These are phyloP conservation scores for Drosophila punjabiensis DNA, from an alignment of 1,140 invertebrate genomes.

Conservation along the genomic window DNA sequence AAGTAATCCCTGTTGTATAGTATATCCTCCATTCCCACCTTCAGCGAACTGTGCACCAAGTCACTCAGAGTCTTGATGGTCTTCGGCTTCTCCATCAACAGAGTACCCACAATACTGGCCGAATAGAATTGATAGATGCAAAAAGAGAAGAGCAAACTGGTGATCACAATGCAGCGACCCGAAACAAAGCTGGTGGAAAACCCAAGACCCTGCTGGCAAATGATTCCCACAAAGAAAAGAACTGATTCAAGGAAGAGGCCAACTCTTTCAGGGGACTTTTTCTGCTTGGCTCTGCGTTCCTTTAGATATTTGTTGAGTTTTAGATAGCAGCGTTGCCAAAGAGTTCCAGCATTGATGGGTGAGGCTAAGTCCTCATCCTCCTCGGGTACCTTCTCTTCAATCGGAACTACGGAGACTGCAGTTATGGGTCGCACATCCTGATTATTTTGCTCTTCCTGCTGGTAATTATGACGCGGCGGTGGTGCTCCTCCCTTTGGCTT, in stretches of 20 bases:
- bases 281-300: slow-evolving; percentile 10
- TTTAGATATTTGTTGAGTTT: slow-evolving; percentile 52
- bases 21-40: slow-evolving; percentile 88
- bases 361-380: not conserved
- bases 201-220: slow-evolving; percentile 86
- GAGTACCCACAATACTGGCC: slow-evolving; percentile 90
- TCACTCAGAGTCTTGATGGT: slow-evolving; percentile 88
- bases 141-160: slow-evolving; percentile 88
- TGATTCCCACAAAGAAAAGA: slow-evolving; percentile 84
- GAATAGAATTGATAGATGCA: slow-evolving; percentile 91
- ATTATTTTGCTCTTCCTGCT: slow-evolving; percentile 16
- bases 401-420: not conserved
- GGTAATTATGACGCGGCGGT: slow-evolving; percentile 32
- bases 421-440: slow-evolving; percentile 27
- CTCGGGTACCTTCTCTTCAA: slow-evolving; percentile 7
- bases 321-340: slow-evolving; percentile 49
- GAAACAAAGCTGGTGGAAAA: slow-evolving; percentile 86
- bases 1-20: slow-evolving; percentile 88
- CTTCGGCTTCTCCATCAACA: slow-evolving; percentile 88
- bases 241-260: slow-evolving; percentile 79
- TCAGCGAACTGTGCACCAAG: slow-evolving; percentile 87
- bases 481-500: slow-evolving; percentile 69
- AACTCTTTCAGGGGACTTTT: slow-evolving; percentile 47
- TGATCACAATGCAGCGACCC: slow-evolving; percentile 88
- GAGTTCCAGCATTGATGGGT: slow-evolving; percentile 29